These are phyloP conservation scores for Daboia siamensis DNA, from an alignment of 2,113 vertebrate genomes.

Conservation along the genomic window DNA sequence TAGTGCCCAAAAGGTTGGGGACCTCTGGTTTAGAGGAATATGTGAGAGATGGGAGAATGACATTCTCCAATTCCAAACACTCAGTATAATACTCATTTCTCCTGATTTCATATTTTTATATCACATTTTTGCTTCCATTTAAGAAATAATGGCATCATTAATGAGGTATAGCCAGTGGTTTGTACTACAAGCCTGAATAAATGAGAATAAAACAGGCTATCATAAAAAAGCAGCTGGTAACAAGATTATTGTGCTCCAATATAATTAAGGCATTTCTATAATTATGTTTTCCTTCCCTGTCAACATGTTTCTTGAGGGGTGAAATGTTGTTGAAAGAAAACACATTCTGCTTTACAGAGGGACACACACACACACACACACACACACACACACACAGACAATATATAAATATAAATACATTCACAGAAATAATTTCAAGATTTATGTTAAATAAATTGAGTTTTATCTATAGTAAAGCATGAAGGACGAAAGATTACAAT, in stretches of 20 bases:
- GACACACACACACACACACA: too few relatives aligned
- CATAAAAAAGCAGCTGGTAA: slow-evolving; percentile 56
- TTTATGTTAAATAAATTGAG: not conserved
- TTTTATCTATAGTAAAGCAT: not conserved
- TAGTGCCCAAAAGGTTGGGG: too few relatives aligned
- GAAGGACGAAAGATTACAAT: not conserved
- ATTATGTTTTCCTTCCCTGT: slow-evolving; percentile 41
- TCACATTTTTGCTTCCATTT: not conserved
- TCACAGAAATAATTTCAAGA: not conserved
- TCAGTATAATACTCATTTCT: not conserved
- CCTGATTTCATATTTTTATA: not conserved
- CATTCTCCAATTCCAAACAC: not conserved
- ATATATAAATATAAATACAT: not conserved
- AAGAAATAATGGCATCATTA: slow-evolving; percentile 57
- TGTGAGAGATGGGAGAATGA: not conserved
- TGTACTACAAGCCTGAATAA: slow-evolving; percentile 46
- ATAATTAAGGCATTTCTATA: slow-evolving; percentile 43
- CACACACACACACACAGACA: too few relatives aligned
- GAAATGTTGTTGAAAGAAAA: too few relatives aligned
- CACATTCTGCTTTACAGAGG: too few relatives aligned
- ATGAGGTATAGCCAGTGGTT: slow-evolving; percentile 55
- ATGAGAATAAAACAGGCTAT: slow-evolving; percentile 36
- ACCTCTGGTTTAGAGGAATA: not conserved
- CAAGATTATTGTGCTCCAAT: slow-evolving; percentile 52
- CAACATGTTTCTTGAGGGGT: slow-evolving; percentile 21